These are phyloP conservation scores for Melipona bicolor DNA, from an alignment of 2,888 invertebrate species.

Conservation along the genomic window DNA sequence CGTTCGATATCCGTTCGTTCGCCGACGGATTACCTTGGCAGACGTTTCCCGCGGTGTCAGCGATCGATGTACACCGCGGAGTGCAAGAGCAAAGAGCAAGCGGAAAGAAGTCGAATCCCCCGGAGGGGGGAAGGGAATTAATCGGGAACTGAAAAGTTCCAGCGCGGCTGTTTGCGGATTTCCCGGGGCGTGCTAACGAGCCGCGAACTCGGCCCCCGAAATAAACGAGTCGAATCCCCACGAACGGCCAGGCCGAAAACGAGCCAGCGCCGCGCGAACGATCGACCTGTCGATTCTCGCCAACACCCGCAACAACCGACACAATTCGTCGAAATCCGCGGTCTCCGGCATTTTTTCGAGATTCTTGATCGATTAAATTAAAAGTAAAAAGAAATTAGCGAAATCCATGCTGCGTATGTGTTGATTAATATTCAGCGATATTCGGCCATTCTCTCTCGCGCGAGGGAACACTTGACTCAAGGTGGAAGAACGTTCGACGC, in stretches of 20 bases:
- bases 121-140: slow-evolving; percentile 15
- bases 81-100: not conserved
- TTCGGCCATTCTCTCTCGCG: not conserved
- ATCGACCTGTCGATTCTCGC: slow-evolving; percentile 9
- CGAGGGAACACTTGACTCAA: not conserved
- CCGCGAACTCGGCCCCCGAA: slow-evolving; percentile 60
- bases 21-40: not conserved
- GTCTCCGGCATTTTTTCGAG: not conserved
- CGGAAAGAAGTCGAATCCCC: not conserved
- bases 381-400: not conserved
- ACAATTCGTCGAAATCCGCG: slow-evolving; percentile 26
- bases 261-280: slow-evolving; percentile 6
- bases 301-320: not conserved
- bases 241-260: slow-evolving; percentile 14
- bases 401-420: too few relatives aligned
- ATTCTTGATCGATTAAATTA: not conserved
- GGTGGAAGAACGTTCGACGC: not conserved
- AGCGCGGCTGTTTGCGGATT: slow-evolving; percentile 50
- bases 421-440: not conserved
- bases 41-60: slow-evolving; percentile 4
- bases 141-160: slow-evolving; percentile 25
- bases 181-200: slow-evolving; percentile 53
- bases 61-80: slow-evolving; percentile 12
- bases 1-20: not conserved
- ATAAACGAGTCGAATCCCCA: slow-evolving; percentile 40